These are phyloP conservation scores for Megaptera novaeangliae DNA, from an alignment of 2,113 vertebrate genomes.

Conservation along the genomic window DNA sequence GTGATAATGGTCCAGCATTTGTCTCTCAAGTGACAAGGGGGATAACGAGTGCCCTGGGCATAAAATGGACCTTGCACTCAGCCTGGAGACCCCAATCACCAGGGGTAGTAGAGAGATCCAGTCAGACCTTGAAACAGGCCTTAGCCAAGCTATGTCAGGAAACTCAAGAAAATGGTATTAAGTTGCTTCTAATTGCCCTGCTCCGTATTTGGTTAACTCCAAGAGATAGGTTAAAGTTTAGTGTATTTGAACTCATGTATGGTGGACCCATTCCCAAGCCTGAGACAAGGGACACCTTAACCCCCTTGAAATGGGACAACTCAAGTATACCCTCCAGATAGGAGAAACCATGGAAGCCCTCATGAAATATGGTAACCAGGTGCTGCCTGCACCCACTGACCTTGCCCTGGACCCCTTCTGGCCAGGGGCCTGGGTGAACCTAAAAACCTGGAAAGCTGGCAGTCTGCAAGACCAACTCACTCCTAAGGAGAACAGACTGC, in stretches of 20 bases:
- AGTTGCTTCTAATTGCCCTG: background rate
- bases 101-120: background rate
- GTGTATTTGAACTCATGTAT: background rate
- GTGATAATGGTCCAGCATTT: background rate
- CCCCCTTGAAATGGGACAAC: background rate
- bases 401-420: background rate
- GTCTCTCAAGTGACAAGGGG: background rate
- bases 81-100: background rate
- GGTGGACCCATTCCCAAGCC: background rate
- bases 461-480: background rate
- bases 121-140: background rate
- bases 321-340: background rate
- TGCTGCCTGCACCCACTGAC: background rate
- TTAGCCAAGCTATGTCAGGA: background rate
- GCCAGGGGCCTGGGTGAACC: background rate
- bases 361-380: background rate
- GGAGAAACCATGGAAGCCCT: background rate
- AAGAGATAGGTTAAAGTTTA: background rate
- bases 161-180: background rate
- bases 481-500: background rate
- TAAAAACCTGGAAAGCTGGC: background rate
- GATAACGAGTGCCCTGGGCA: background rate
- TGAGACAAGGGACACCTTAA: background rate
- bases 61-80: background rate
- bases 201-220: background rate